Base-by-base conservation (phyloP, 2,888 invertebrate genomes). In the Ornithoptera priamus region DNA sequence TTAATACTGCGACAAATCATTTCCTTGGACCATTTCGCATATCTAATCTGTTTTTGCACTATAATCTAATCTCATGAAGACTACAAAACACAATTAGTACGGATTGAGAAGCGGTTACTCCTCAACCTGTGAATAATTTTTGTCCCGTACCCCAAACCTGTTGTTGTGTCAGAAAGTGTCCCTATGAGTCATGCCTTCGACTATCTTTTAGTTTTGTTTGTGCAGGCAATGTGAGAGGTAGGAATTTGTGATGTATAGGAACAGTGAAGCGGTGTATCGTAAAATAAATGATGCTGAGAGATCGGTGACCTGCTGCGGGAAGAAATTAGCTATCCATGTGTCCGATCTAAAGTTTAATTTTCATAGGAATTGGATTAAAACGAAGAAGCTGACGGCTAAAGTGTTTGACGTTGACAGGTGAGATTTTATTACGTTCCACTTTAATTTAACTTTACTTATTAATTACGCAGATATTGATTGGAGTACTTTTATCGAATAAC, bases 21-120 rank as follows among this genome's bases (percentile, higher is more conserved):
- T 85, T 83, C 83, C 85, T 86, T 87, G 89, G 76, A 80, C 89
- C 77, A 88, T 76, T 85, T 90, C 72, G 71, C 67, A 63, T 86
- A 86, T 88, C 88, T 88, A 81, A 88, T 89, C 88, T 71, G 62
- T 68, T 69, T 69, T 67, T 67, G 65, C 76, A 77, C 78, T 75
- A 74, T 68, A 77, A 76, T 78, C 70, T 74, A 70, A 71, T 70
- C 71, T 63, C 63, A 61, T 12, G 42, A 58, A 56, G 62, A 66
- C 71, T 24, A 39, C 56, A 36, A 68, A 67, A 53, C 71, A 62
- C 63, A 72, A 71, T 72, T 73, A 67, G 67, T 67, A 8, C 46
- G 59, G 22, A 20, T 18, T 20, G 46, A 30, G 36, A 36, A 53
- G 20, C 62, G 56, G 62, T 36, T 62, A 56, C 24, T 56, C 20